Evolutionary conservation across 2,113 vertebrate species (phyloP), one percentile per base, ranked within the genome.

Genomic region (Ceyx melanurus): DNA sequence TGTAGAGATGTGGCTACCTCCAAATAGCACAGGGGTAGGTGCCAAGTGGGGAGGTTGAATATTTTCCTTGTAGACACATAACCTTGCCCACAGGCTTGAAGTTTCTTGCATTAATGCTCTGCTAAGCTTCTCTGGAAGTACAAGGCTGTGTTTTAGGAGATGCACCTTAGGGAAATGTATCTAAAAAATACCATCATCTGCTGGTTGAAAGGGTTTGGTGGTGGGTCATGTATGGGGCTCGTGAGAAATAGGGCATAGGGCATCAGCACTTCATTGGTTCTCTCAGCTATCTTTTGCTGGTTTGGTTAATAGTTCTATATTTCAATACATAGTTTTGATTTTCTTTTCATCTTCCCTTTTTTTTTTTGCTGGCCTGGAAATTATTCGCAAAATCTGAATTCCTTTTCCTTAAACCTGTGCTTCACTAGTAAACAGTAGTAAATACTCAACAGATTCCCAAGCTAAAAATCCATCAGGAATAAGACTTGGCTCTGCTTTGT

Each of bases 61-160:
- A 95, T 95, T 97, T 97, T 97, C 94, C 92, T 93, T 50, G 80
- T 81, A 85, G 91, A 90, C 82, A 23, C 70, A 95, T 72, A 90
- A 65, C 54, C 90, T 95, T 96, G 73, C 82, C 82, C 90, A 81
- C 85, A 91, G 90, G 81, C 83, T 31, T 90, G 87, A 75, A 89
- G 77, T 66, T 60, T 92, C 78, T 94, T 94, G 91, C 61, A 80
- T 94, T 88, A 85, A 86, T 9, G 56, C 95, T 96, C 82, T 95
- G 71, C 86, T 90, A 80, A 91, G 42, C 86, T 84, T 48, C 91
- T 94, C 7, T 29, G 71, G 66, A 92, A 81, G 57, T 42, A 86
- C 40, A 88, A 65, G 71, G 61, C 43, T 68, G 67, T 43, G 72
- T 57, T 71, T 87, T 92, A 85, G 87, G 85, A 92, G 65, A 58